phyloP scores from a whole-genome alignment of 2,888 invertebrate genomes.

The Rhagonycha fulva region DNA sequence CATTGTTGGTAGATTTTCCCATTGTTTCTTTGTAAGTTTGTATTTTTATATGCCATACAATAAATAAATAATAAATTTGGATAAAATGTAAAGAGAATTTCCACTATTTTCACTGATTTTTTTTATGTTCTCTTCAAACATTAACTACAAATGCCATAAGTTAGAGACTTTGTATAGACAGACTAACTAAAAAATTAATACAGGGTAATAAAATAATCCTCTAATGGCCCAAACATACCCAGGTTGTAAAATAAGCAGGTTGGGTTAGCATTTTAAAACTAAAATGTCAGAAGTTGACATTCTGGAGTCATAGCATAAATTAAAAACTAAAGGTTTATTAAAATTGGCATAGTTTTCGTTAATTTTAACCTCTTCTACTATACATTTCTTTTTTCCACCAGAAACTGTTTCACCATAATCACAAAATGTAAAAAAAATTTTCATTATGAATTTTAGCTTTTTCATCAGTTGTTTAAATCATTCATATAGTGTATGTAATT shows the following conservation, averaged over 20 bases:
- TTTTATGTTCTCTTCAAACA: no score
- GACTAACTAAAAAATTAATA: no score
- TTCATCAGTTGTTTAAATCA: background rate
- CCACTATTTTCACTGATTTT: no score
- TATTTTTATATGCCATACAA: no score
- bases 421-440: background rate
- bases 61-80: no score
- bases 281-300: background rate
- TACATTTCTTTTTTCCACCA: background rate
- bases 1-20: no score
- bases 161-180: no score
- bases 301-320: background rate
- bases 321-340: background rate
- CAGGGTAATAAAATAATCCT: background rate
- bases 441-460: background rate
- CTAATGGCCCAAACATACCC: background rate
- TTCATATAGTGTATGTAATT: background rate
- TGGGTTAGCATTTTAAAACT: background rate
- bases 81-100: no score
- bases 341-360: background rate
- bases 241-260: background rate
- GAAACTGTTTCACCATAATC: background rate
- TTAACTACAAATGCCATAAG: no score
- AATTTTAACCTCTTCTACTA: no score
- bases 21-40: no score